Base-by-base conservation (phyloP, 2,113 vertebrate species). In the Thermophis baileyi region DNA sequence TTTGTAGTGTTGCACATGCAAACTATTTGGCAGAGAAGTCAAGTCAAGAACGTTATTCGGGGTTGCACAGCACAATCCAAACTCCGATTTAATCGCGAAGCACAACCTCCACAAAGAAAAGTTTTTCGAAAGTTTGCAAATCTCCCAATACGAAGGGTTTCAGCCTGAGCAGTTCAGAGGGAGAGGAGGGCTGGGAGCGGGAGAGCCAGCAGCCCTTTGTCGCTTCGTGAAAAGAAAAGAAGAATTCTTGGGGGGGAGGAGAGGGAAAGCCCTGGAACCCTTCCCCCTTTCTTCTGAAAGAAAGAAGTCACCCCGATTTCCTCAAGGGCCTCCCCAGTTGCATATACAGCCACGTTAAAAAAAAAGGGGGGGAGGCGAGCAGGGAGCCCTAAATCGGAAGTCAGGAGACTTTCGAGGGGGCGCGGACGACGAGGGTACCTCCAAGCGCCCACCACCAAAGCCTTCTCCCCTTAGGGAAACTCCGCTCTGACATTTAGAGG, bases 361-460 rank as follows among this genome's bases (percentile, higher is more conserved):
- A 20, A 1, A 2, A 1, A 6, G 5, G 14, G n/a, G n/a, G n/a
- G 25, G 0, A 10, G 3, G 27, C 2, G 2, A 6, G 16, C 69
- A 74, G n/a, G 14, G 4, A 40, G n/a, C 5, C 4, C n/a, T 9
- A 20, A 1, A 20, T 81, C 16, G 14, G 69, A 81, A 81, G 18
- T 3, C 5, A 1, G n/a, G 16, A 8, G 5, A 6, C n/a, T 20
- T 81, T 40, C 35, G 35, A 40, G 35, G 69, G 69, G n/a, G n/a
- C 63, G 5, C n/a, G n/a, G 69, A 9, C 0, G 18, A 81, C n/a
- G 1, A 35, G 60, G 60, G 27, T 30, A 11, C 14, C 63, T 35
- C 63, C 27, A 16, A 35, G 35, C 2, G 16, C 69, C 69, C 69
- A 6, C 69, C 14, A 2, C 16, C 69, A 40, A 74, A 20, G n/a